Percentiles rank a stretch among this genome's conserved stretches.
phyloP scores from a whole-genome alignment of 2,888 invertebrate genomes.

The Acanthosepion pharaonis region DNA sequence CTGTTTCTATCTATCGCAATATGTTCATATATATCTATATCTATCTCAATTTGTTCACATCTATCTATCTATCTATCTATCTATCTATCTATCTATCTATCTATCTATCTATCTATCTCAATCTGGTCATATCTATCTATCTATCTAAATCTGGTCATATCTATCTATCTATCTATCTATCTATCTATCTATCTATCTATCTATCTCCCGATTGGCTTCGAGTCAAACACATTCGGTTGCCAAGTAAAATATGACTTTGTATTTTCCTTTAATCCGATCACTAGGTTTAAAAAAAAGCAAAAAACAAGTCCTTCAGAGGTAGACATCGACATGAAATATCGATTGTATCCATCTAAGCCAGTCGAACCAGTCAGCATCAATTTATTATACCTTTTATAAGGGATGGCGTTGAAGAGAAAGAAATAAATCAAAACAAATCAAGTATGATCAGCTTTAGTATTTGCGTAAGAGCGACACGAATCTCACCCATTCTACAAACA shows the following conservation, averaged over 20 bases:
- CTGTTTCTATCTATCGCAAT: too few species aligned
- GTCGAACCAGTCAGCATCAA: neutral
- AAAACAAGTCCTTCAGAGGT: neutral
- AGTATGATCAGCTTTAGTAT: neutral
- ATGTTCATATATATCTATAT: too few species aligned
- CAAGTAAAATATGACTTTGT: neutral
- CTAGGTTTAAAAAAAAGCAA: neutral
- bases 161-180: neutral
- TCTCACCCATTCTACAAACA: neutral
- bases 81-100: too few species aligned
- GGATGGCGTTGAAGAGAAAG: neutral
- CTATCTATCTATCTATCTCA: too few species aligned
- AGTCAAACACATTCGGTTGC: neutral
- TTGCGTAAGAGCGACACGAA: neutral
- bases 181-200: neutral
- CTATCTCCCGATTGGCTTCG: neutral
- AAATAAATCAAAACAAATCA: neutral
- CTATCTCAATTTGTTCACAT: too few species aligned
- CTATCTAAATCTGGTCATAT: neutral
- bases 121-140: too few species aligned
- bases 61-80: too few species aligned
- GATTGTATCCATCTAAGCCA: neutral
- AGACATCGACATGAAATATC: neutral
- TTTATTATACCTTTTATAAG: neutral
- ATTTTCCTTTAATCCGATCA: neutral